These are phyloP conservation scores for Trachops cirrhosus DNA, from an alignment of 2,797 vertebrate species.

Conservation along the genomic window DNA sequence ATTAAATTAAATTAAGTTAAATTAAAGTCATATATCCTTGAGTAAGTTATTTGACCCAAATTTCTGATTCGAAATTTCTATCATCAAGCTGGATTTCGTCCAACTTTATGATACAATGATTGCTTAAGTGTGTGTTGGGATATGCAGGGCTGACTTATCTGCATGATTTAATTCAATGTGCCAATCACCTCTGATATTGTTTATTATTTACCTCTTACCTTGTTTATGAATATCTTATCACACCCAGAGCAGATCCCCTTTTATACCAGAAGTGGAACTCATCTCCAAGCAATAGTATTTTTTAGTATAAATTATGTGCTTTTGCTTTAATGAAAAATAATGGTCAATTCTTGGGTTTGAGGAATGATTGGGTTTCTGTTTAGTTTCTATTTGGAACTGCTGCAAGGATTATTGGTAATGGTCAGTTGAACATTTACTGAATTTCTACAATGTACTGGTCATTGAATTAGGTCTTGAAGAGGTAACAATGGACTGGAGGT, in stretches of 20 bases:
- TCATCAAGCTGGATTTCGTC: background rate
- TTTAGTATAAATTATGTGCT: constrained; percentile 24
- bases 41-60: background rate
- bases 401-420: background rate
- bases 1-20: too few relatives aligned
- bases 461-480: background rate
- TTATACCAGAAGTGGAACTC: background rate
- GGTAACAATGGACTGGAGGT: background rate
- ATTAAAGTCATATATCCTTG: background rate
- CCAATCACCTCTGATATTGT: background rate
- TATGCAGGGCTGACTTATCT: background rate
- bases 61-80: constrained; percentile 45
- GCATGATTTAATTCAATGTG: background rate
- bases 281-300: constrained; percentile 3
- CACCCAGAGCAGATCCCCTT: background rate
- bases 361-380: constrained; percentile 22
- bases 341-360: background rate
- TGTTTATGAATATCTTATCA: constrained; percentile 30
- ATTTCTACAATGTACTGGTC: background rate
- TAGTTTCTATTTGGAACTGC: constrained; percentile 10
- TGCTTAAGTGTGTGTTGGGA: background rate
- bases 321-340: constrained; percentile 48
- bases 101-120: background rate
- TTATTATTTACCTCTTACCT: constrained; percentile 16
- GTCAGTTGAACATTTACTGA: constrained; percentile 11